phyloP scores from a whole-genome alignment of 2,888 invertebrate species.

The Acronicta aceris region DNA sequence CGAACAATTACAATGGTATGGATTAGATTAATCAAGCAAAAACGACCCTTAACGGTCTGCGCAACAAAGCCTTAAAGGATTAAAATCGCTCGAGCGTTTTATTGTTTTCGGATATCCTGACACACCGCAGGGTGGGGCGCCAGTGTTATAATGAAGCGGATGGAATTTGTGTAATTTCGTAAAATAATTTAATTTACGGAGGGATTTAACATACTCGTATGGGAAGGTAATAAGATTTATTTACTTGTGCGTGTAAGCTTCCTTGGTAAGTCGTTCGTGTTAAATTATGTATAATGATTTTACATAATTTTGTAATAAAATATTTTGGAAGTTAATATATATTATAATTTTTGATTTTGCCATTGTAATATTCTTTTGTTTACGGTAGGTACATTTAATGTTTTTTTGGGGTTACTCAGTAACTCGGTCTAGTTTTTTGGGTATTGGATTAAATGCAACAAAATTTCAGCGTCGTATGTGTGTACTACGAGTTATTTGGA shows the following conservation, averaged over 20 bases:
- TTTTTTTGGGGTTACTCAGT: too few relatives aligned
- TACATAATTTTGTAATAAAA: neutral
- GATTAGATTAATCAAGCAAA: slow-evolving; percentile 81
- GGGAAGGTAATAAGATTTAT: slow-evolving; percentile 15
- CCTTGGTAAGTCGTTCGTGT: slow-evolving; percentile 10
- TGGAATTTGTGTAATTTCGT: slow-evolving; percentile 25
- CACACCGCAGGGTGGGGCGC: slow-evolving; percentile 52
- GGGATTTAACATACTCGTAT: slow-evolving; percentile 31
- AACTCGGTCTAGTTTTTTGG: too few relatives aligned
- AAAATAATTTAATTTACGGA: slow-evolving; percentile 41
- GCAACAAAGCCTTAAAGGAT: slow-evolving; percentile 76
- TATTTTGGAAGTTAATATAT: too few relatives aligned
- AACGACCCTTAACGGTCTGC: slow-evolving; percentile 73
- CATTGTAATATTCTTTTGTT: too few relatives aligned
- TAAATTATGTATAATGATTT: slow-evolving; percentile 1
- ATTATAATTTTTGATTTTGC: too few relatives aligned
- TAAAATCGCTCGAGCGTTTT: slow-evolving; percentile 77
- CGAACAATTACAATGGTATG: slow-evolving; percentile 73
- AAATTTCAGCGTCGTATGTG: too few relatives aligned
- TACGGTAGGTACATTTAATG: too few relatives aligned
- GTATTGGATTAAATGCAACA: too few relatives aligned
- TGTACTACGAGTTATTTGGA: too few relatives aligned
- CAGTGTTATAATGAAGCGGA: slow-evolving; percentile 28
- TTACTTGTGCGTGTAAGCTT: slow-evolving; percentile 23
- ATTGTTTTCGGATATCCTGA: slow-evolving; percentile 78